Evolutionary conservation across 2,113 vertebrate genomes (phyloP).

Genomic region (Sigmodon hispidus): DNA sequence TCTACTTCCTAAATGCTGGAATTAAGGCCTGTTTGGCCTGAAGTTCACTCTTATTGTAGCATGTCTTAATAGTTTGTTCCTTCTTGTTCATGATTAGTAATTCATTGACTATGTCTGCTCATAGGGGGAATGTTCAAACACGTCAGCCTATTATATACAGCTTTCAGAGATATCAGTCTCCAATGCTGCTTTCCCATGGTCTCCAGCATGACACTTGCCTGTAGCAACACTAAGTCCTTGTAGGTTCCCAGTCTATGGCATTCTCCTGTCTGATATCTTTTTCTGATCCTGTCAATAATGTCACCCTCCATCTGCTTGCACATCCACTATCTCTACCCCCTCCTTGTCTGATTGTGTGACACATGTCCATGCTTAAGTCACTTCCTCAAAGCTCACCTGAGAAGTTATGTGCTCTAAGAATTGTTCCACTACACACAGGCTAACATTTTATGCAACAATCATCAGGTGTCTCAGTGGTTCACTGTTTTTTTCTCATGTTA

Average conservation of each 20-base stretch:
- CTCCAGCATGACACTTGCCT: neutral
- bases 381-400: neutral
- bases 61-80: neutral
- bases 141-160: neutral
- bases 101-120: neutral
- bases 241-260: neutral
- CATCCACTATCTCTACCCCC: neutral
- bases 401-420: neutral
- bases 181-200: fast-evolving
- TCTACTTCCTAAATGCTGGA: neutral
- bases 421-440: neutral
- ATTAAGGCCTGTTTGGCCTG: neutral
- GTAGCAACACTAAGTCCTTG: neutral
- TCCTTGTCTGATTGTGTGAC: neutral
- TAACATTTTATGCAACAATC: neutral
- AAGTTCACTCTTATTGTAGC: neutral
- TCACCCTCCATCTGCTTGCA: neutral
- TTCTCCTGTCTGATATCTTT: neutral
- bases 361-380: neutral
- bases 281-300: neutral
- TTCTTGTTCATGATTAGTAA: neutral
- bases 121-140: neutral
- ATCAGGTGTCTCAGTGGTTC: no score
- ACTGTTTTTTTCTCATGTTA: neutral
- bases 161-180: neutral